Evolutionary conservation across 2,888 invertebrate genomes (phyloP), one percentile per base, ranked within the genome.

Genomic region (Xestobium rufovillosum): DNA sequence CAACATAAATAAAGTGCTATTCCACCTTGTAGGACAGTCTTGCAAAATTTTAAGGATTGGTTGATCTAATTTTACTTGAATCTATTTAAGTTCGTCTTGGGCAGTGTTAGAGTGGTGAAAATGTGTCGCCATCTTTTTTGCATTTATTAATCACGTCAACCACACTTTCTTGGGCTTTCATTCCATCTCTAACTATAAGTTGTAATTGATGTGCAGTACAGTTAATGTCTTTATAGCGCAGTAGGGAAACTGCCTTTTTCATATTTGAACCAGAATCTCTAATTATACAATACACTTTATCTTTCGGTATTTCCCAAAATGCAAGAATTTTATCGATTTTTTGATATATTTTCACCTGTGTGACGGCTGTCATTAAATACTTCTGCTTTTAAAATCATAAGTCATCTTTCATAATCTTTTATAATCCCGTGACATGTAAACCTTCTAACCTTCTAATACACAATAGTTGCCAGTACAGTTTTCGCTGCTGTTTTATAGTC

Each of bases 361-460:
- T 41, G 41, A 14, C 41, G 37, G 10, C 35, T 16, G n/a, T 37
- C 37, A 35, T 37, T 17, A 15, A 41, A 38, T 25, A 34, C 34
- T 29, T 38, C 38, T 27, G 33, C 17, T 28, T 41, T 38, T 23
- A 41, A 38, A 4, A 41, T 19, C 29, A 41, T 41, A 29, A 34
- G 28, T 29, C 27, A 29, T 38, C 41, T 9, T 34, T 38, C 41
- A 38, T 30, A 41, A 28, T 28, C 14, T 16, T 41, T 26, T 9
- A 29, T 33, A 29, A 41, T 38, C 9, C 41, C 41, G 13, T 29
- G 40, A 38, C 31, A 37, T 31, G 40, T 36, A 10, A 40, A 27
- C 31, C 36, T 37, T 16, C 41, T 31, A 12, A 41, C 30, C 34
- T 11, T 19, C 16, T 15, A 39, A 17, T 10, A 9, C 16, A 17